These are phyloP conservation scores for Motacilla tschutschensis DNA, from an alignment of 2,113 vertebrate genomes.

Conservation along the genomic window DNA sequence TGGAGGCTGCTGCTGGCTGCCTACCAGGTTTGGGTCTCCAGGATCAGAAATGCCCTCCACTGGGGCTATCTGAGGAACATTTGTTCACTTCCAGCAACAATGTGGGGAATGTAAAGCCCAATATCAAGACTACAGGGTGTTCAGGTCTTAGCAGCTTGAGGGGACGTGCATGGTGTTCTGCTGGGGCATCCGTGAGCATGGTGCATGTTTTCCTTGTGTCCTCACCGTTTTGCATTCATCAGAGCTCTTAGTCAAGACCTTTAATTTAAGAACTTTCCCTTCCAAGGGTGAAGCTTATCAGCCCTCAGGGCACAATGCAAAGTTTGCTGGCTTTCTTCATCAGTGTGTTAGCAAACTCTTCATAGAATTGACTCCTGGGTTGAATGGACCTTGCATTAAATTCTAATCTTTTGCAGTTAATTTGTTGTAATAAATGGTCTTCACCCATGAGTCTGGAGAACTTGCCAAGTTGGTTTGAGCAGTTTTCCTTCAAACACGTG, in stretches of 20 bases:
- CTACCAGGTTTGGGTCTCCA: not conserved
- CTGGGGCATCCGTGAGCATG: not conserved
- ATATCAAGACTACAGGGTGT: not conserved
- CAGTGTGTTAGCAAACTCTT: not conserved
- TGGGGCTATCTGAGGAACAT: not conserved
- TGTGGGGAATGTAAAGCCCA: not conserved
- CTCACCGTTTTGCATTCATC: not conserved
- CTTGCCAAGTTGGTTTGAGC: conserved; percentile 55
- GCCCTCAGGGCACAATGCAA: not conserved
- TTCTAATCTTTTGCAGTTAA: conserved; percentile 40
- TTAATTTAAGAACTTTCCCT: conserved; percentile 35
- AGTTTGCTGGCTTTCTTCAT: not conserved
- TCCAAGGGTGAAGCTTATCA: not conserved
- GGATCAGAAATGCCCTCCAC: not conserved
- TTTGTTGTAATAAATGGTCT: conserved; percentile 34
- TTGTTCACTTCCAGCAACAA: not conserved
- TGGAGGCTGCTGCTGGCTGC: not conserved
- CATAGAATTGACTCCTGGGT: conserved; percentile 10
- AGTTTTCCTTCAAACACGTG: conserved; percentile 57
- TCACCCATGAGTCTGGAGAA: conserved; percentile 42
- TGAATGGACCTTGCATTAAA: conserved; percentile 42
- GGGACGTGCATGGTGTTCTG: not conserved
- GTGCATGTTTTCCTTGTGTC: conserved; percentile 3
- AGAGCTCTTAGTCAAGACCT: not conserved
- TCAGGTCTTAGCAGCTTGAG: not conserved